Base-by-base conservation (phyloP, 2,797 vertebrate genomes). In the Spinibarbus caldwelli region DNA sequence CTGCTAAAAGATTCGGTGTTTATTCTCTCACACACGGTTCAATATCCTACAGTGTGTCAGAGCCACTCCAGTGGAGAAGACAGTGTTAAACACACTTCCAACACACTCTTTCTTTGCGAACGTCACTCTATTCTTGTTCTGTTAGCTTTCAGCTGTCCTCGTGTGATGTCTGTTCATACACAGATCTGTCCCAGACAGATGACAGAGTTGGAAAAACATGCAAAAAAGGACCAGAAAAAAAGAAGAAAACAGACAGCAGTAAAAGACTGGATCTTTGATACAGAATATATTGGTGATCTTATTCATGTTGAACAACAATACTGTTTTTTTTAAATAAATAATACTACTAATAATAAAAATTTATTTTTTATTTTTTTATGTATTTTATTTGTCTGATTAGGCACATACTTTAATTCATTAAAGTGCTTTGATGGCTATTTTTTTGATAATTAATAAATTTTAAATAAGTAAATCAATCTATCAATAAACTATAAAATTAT, bases 91-190 rank as follows among this genome's bases (percentile, higher is more conserved):
- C 41, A 49, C 78, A 83, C 41, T 11, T 47, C 4, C 15, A n/a
- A 62, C 38, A 47, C 26, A 62, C 26, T 47, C 6, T n/a, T 83
- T 43, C 54, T 83, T 64, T 83, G 70, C 26, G 29, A 83, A 47
- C 19, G 14, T 17, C 41, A 67, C 41, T 66, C 29, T 49, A 23
- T 67, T 80, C 29, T 47, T 43, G n/a, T 41, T 62, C 52, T 62
- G 76, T 78, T 62, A 19, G 41, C 36, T 78, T 29, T 62, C 15
- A 41, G n/a, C 15, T 17, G 7, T 57, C 34, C 23, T 23, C 2
- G 23, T 59, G 21, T 77, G 73, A 57, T 77, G 31, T 38, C 21
- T 77, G 12, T 78, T 78, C 36, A 62, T 78, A 43, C 36, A 43
- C 15, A 29, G 8, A 62, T 62, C 76, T 62, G 23, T 62, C n/a